A percentile compares a stretch with the other conserved stretches of the same genome.
These are phyloP conservation scores for Dendrolimus punctatus DNA, from an alignment of 1,140 invertebrate genomes.

Conservation along the genomic window DNA sequence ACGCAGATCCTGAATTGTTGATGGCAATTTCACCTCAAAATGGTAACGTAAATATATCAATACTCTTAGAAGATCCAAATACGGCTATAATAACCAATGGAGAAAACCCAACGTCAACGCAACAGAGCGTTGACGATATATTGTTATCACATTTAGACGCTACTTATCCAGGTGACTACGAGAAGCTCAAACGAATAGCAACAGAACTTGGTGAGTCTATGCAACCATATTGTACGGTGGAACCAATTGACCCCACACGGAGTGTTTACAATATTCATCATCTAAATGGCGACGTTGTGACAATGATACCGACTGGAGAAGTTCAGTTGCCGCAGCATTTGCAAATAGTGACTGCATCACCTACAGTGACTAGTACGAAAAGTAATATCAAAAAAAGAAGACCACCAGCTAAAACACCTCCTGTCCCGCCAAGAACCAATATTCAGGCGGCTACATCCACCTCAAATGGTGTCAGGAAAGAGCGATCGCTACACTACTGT, in stretches of 20 bases:
- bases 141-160: slow-evolving; percentile 79
- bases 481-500: slow-evolving; percentile 90
- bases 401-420: slow-evolving; percentile 42
- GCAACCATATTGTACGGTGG: slow-evolving; percentile 79
- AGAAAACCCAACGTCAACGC: slow-evolving; percentile 75
- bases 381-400: slow-evolving; percentile 70
- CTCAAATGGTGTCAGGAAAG: slow-evolving; percentile 79
- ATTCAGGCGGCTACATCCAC: slow-evolving; percentile 70
- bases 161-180: slow-evolving; percentile 80
- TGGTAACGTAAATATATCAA: slow-evolving; percentile 65
- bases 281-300: slow-evolving; percentile 65
- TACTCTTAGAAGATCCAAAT: slow-evolving; percentile 61
- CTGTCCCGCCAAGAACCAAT: slow-evolving; percentile 41
- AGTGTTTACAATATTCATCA: slow-evolving; percentile 71
- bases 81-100: slow-evolving; percentile 54
- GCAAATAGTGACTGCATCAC: slow-evolving; percentile 64
- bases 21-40: slow-evolving; percentile 63
- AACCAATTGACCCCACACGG: slow-evolving; percentile 68
- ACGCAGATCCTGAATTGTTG: slow-evolving; percentile 52
- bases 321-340: slow-evolving; percentile 66
- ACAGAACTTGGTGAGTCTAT: slow-evolving; percentile 81
- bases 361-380: slow-evolving; percentile 71
- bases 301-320: slow-evolving; percentile 62
- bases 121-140: slow-evolving; percentile 81
- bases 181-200: slow-evolving; percentile 82